Evolutionary conservation across 2,797 vertebrate species (phyloP).

Genomic region (Propithecus perrieri): DNA sequence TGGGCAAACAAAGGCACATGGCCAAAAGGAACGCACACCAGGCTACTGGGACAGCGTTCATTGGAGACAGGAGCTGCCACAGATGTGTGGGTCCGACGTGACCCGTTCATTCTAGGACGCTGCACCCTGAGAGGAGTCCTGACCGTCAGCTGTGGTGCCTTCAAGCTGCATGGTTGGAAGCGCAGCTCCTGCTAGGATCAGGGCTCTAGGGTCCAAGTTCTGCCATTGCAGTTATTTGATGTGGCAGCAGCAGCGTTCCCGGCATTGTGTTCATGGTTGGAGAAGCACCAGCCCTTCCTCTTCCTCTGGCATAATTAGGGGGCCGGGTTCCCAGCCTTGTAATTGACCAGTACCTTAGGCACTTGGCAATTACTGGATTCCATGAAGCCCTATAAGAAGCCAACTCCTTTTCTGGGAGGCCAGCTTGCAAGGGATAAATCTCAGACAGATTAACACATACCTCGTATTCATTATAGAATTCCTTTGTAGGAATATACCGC

Average conservation of each 20-base stretch:
- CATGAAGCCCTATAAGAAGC: background rate
- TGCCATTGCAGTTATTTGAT: background rate
- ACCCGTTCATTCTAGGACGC: no score
- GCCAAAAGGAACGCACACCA: background rate
- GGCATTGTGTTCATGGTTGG: fast-evolving
- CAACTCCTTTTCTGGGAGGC: background rate
- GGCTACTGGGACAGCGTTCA: background rate
- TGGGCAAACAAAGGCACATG: background rate
- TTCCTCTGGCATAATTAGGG: background rate
- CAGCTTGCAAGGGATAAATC: background rate
- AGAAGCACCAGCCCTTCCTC: background rate
- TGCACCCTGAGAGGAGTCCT: background rate
- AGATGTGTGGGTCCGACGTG: fast-evolving
- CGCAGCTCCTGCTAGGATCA: background rate
- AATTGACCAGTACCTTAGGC: background rate
- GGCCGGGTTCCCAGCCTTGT: background rate
- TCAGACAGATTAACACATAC: background rate
- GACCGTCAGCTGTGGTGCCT: fast-evolving
- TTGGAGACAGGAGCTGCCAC: background rate
- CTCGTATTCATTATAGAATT: background rate
- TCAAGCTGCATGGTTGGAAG: background rate
- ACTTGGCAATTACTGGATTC: background rate
- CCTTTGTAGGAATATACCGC: background rate
- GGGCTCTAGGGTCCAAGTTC: background rate
- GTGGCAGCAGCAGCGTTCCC: no score